These are phyloP conservation scores for Epistrophe eligans DNA, from an alignment of 2,888 invertebrate genomes.

Conservation along the genomic window DNA sequence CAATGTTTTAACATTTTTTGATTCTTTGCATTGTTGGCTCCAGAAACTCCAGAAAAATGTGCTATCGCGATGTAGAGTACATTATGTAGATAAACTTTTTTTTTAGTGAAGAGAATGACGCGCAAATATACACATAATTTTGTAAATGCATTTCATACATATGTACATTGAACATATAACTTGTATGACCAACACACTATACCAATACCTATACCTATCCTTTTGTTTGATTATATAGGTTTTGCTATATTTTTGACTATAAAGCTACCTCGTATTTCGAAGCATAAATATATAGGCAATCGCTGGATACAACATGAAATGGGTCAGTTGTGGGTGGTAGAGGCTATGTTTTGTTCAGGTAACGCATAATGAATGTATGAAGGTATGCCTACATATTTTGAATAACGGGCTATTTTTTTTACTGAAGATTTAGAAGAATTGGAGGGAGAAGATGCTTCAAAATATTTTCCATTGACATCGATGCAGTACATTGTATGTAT, in stretches of 20 bases:
- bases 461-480: neutral
- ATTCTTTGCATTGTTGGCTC: neutral
- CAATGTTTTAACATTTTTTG: slow-evolving; percentile 1
- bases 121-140: slow-evolving; percentile 14
- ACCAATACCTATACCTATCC: neutral
- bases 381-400: neutral
- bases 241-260: slow-evolving; percentile 50
- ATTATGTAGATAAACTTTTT: slow-evolving; percentile 12
- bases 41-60: slow-evolving; percentile 47
- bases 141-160: neutral
- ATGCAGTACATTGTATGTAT: neutral
- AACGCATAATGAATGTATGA: slow-evolving; percentile 53
- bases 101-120: slow-evolving; percentile 44
- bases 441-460: neutral
- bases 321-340: slow-evolving; percentile 74
- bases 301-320: slow-evolving; percentile 57
- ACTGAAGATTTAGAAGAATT: no score
- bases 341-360: slow-evolving; percentile 39
- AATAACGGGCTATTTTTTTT: neutral
- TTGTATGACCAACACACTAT: slow-evolving; percentile 10
- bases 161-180: neutral
- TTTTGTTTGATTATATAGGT: slow-evolving; percentile 13
- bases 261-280: slow-evolving; percentile 20
- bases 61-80: slow-evolving; percentile 32
- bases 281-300: neutral